These are phyloP conservation scores for Nysson spinosus DNA, from an alignment of 2,888 invertebrate genomes.

Conservation along the genomic window DNA sequence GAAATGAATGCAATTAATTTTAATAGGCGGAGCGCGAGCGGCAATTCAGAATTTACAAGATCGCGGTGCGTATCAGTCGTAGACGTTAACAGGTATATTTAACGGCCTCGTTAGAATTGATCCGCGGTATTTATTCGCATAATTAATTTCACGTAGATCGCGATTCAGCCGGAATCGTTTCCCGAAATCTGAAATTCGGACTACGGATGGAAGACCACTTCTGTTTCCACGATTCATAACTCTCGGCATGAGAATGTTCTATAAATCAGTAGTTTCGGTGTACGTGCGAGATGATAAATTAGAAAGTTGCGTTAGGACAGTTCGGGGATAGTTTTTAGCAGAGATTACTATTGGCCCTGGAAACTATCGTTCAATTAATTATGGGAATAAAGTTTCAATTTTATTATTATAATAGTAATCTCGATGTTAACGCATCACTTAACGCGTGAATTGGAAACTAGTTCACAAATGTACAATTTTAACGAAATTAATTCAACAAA, in stretches of 20 bases:
- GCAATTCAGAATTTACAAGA: not conserved
- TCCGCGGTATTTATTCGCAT: conserved; percentile 23
- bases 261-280: conserved; percentile 27
- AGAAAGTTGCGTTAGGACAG: conserved; percentile 27
- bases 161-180: conserved; percentile 27
- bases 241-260: conserved; percentile 7
- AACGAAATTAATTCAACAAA: no score
- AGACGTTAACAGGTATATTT: conserved; percentile 9
- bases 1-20: conserved; percentile 26
- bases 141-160: conserved; percentile 17
- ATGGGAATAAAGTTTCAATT: conserved; percentile 43
- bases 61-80: conserved; percentile 1
- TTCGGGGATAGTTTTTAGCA: conserved; percentile 24
- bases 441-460: no score
- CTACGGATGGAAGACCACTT: no score
- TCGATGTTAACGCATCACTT: no score
- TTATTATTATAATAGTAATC: no score
- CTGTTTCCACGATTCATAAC: conserved; percentile 22
- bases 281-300: conserved; percentile 22
- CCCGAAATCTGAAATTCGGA: no score
- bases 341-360: conserved; percentile 25
- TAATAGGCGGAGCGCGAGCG: not conserved
- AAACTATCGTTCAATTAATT: conserved; percentile 45
- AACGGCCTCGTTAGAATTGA: conserved; percentile 2
- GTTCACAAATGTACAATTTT: no score